Evolutionary conservation across 2,888 invertebrate genomes (phyloP), one percentile per base, ranked within the genome.

Genomic region (Corythucha ciliata): DNA sequence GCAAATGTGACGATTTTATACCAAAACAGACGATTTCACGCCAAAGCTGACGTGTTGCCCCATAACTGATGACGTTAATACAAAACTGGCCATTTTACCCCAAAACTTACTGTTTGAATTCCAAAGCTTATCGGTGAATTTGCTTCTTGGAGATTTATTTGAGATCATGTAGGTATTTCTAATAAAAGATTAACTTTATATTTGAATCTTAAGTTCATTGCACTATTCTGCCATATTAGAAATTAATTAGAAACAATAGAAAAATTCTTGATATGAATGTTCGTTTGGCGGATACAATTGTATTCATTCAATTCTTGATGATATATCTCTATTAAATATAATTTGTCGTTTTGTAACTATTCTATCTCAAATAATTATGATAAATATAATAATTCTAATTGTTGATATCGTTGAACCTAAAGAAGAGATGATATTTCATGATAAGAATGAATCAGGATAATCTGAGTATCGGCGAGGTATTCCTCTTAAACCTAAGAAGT

Each of bases 381-480:
- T 69, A 62, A 81, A 74, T 57, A 75, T 67, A 66, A 79, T 64
- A 61, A 77, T 70, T 56, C 74, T 71, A 63, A 77, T 61, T 57
- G 78, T 62, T 1, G 79, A 80, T 63, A 79, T 76, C 61, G 76
- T 69, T 25, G 78, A 78, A n/a, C 81, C 81, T 65, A 80, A 70
- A 5, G 80, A 78, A 22, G 80, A 81, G 54, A 81, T 63, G 59
- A 77, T 65, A 74, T 83, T 83, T 79, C 81, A 82, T 49, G 72
- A 65, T 57, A 74, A 69, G 63, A 75, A 81, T 20, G 72, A 70
- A 68, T 82, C 80, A 1, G 81, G 80, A 48, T 81, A 83, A 67
- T 83, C 80, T 3, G 81, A 78, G 46, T 83, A 83, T 55, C 84
- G 83, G 51, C 84, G 83, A 40, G 83, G 84, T 69, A 84, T 83